These are phyloP conservation scores for Gymnodraco acuticeps DNA, from an alignment of 2,797 vertebrate genomes.

Conservation along the genomic window DNA sequence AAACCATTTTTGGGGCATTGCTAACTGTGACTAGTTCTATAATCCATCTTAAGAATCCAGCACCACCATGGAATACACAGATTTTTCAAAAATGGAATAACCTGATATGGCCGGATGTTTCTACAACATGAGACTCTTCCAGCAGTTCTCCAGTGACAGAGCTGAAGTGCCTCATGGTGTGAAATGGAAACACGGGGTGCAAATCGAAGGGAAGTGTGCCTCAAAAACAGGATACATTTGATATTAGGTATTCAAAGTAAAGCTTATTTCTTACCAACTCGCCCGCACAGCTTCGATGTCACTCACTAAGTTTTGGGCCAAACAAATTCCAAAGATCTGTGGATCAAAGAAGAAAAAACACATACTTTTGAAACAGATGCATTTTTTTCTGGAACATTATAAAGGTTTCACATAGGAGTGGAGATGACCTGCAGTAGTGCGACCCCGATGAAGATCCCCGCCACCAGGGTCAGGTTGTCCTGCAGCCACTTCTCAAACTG, in stretches of 20 bases:
- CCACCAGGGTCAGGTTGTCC: slow-evolving; percentile 97
- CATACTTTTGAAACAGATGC: not conserved
- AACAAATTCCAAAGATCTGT: slow-evolving; percentile 98
- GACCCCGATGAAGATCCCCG: slow-evolving; percentile 96
- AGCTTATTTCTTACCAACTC: slow-evolving; percentile 89
- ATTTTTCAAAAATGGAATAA: not conserved
- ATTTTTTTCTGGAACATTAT: too few species aligned
- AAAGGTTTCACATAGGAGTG: accelerated
- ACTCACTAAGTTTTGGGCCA: slow-evolving; percentile 97
- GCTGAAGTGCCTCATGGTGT: slow-evolving; percentile 8
- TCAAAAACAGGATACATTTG: not conserved
- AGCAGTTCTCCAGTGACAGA: not conserved
- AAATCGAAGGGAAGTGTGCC: not conserved
- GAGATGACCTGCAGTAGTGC: slow-evolving; percentile 91
- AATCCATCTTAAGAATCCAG: not conserved
- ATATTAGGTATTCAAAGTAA: not conserved
- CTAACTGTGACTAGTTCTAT: too few species aligned
- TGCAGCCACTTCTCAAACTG: slow-evolving; percentile 99
- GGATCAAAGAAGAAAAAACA: not conserved
- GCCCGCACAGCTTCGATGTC: slow-evolving; percentile 97
- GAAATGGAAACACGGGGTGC: slow-evolving; percentile 17
- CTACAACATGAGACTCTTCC: not conserved
- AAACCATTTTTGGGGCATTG: not conserved
- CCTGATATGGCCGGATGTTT: too few species aligned
- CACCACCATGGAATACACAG: not conserved